These are phyloP conservation scores for Torymus auratus DNA, from an alignment of 2,888 invertebrate species.

Conservation along the genomic window DNA sequence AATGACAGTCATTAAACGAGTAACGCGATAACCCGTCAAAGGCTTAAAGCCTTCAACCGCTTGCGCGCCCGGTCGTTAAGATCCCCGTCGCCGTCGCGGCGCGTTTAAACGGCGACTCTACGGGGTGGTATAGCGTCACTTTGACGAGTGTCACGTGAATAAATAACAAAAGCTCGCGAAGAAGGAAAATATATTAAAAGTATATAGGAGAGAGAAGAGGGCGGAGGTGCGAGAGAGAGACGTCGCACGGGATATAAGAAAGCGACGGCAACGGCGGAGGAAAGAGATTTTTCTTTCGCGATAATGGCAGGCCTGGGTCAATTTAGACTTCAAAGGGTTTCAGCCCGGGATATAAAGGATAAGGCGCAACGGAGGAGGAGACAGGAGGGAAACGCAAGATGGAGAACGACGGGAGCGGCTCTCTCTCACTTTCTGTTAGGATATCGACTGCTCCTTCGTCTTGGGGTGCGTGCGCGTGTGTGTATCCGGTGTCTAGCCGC, in stretches of 20 bases:
- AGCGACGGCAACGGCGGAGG: constrained; percentile 17
- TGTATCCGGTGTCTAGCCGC: no score
- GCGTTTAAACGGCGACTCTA: constrained; percentile 34
- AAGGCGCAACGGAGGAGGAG: not conserved
- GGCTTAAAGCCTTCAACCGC: not conserved
- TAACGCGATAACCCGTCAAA: constrained; percentile 40
- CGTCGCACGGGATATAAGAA: not conserved
- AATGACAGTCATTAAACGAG: constrained; percentile 26
- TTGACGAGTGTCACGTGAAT: constrained; percentile 62
- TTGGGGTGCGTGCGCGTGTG: no score
- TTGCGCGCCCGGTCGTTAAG: constrained; percentile 4
- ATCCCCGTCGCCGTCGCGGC: not conserved
- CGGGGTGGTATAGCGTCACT: constrained; percentile 49
- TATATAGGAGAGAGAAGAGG: constrained; percentile 4
- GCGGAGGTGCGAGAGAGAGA: not conserved
- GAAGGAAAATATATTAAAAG: constrained; percentile 9
- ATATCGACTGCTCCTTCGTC: no score
- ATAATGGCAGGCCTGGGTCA: constrained; percentile 69
- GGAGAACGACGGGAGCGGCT: not conserved
- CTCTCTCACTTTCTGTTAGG: no score
- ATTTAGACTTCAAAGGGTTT: constrained; percentile 71
- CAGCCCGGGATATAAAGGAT: constrained; percentile 61
- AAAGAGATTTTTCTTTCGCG: constrained; percentile 59
- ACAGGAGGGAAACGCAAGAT: constrained; percentile 1
- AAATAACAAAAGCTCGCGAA: constrained; percentile 57